Evolutionary conservation across 1,140 invertebrate genomes (phyloP).

Genomic region (Polypedilum vanderplanki): DNA sequence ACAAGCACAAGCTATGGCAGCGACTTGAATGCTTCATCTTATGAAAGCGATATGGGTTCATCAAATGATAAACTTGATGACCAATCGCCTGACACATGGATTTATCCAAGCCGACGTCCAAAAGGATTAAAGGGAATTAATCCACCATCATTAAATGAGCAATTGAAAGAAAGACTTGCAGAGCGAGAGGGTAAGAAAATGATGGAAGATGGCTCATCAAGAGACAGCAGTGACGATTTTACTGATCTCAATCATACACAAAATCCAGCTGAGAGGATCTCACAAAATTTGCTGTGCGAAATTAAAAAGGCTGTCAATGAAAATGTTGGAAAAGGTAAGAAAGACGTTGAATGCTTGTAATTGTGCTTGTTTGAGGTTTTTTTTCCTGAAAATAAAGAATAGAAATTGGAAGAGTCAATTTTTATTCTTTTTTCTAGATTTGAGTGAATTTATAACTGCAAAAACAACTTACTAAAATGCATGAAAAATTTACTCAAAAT

Average conservation of each 20-base stretch:
- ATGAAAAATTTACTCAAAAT: no score
- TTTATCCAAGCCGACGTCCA: constrained; percentile 43
- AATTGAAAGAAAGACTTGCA: constrained; percentile 72
- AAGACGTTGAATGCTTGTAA: constrained; percentile 29
- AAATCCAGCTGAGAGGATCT: constrained; percentile 46
- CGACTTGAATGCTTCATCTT: constrained; percentile 32
- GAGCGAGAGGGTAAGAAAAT: constrained; percentile 58
- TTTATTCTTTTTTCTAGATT: no score
- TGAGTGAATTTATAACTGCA: no score
- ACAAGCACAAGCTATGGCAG: not conserved
- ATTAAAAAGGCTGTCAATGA: constrained; percentile 75
- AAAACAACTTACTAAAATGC: no score
- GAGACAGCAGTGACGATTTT: constrained; percentile 55
- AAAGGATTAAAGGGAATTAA: constrained; percentile 48
- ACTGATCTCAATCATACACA: constrained; percentile 52
- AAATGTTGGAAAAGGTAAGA: constrained; percentile 69
- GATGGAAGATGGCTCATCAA: constrained; percentile 49
- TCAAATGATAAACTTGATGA: constrained; percentile 42
- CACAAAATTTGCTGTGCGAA: constrained; percentile 72
- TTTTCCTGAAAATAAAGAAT: not conserved
- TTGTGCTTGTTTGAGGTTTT: constrained; percentile 20
- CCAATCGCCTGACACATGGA: constrained; percentile 41
- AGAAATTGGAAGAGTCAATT: not conserved
- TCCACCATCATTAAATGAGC: constrained; percentile 68
- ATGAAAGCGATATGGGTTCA: constrained; percentile 43